These are phyloP conservation scores for Enhydra lutris DNA, from an alignment of 2,113 vertebrate genomes.

Conservation along the genomic window DNA sequence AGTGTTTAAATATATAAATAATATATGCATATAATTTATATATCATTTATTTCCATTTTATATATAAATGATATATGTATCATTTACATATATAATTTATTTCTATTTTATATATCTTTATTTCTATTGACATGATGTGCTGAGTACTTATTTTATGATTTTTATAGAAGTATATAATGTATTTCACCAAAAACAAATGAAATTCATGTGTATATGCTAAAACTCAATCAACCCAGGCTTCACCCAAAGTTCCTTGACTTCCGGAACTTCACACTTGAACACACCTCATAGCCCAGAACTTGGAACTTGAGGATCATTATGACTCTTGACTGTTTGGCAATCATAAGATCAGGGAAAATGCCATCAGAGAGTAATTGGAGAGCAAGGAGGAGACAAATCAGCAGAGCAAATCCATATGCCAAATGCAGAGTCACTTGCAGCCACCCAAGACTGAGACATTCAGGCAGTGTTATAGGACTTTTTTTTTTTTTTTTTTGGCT, in stretches of 20 bases:
- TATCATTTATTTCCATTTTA: no score
- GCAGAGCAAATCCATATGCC: background rate
- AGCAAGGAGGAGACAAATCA: background rate
- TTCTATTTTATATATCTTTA: background rate
- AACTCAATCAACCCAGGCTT: background rate
- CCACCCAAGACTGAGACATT: background rate
- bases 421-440: background rate
- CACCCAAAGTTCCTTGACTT: background rate
- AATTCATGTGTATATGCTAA: background rate
- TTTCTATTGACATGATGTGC: background rate
- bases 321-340: background rate
- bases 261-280: background rate
- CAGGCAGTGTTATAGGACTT: background rate
- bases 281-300: background rate
- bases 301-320: background rate
- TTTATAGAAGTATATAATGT: background rate
- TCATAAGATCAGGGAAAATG: background rate
- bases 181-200: background rate
- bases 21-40: background rate
- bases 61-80: background rate
- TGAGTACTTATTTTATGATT: background rate
- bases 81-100: background rate
- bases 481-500: background rate
- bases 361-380: background rate
- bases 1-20: background rate